phyloP scores from a whole-genome alignment of 1,140 invertebrate genomes.

The Megalonaias nervosa region DNA sequence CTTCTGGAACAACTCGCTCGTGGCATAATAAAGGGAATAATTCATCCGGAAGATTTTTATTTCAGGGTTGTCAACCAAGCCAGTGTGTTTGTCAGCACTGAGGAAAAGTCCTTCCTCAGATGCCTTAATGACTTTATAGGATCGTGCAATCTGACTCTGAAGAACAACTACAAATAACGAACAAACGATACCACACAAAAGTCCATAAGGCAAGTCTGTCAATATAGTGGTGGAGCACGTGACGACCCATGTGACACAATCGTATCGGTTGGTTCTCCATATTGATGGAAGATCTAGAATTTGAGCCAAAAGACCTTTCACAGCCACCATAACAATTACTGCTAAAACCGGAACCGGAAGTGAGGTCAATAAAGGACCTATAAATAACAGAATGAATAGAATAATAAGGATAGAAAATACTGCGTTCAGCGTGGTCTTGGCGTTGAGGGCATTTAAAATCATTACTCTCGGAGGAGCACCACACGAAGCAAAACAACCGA shows the following conservation, averaged over 20 bases:
- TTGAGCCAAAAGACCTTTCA: constrained; percentile 91
- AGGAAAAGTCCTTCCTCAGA: constrained; percentile 41
- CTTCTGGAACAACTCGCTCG: constrained; percentile 15
- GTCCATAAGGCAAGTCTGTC: constrained; percentile 49
- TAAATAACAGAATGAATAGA: constrained; percentile 71
- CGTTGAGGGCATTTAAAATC: constrained; percentile 39
- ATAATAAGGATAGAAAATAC: constrained; percentile 70
- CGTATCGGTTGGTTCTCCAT: constrained; percentile 72
- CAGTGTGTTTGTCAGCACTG: background rate
- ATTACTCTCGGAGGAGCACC: constrained; percentile 87
- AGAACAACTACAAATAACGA: constrained; percentile 37
- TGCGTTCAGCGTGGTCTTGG: constrained; percentile 34
- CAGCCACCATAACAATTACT: constrained; percentile 89
- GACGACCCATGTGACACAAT: constrained; percentile 52
- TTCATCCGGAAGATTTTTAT: constrained; percentile 17
- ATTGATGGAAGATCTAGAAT: constrained; percentile 69
- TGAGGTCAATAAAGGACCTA: constrained; percentile 67
- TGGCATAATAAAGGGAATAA: constrained; percentile 23
- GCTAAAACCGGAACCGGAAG: constrained; percentile 81
- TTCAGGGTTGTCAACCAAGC: constrained; percentile 74
- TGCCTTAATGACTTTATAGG: constrained; percentile 21
- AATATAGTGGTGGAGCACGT: constrained; percentile 45
- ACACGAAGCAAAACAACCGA: constrained; percentile 76
- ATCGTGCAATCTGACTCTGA: constrained; percentile 10
- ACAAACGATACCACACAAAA: constrained; percentile 45